phyloP scores from a whole-genome alignment of 2,888 invertebrate genomes.

The Junonia oenone region DNA sequence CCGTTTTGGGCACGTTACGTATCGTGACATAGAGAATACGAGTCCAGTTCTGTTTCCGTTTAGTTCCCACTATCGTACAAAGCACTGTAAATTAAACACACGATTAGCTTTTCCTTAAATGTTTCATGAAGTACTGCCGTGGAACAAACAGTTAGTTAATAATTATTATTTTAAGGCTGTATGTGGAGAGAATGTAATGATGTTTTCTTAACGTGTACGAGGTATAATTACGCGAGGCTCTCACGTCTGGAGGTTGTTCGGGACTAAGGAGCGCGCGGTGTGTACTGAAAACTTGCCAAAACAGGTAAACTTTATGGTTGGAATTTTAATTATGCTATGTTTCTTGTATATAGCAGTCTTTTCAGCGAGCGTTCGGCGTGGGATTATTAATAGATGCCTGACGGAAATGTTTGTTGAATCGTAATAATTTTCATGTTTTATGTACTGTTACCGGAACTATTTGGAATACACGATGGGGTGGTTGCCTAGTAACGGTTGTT shows the following conservation, averaged over 20 bases:
- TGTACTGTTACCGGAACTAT: too few relatives aligned
- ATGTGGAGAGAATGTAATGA: background rate
- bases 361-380: background rate
- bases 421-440: too few relatives aligned
- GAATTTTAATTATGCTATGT: background rate
- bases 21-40: too few relatives aligned
- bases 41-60: too few relatives aligned
- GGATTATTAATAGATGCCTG: background rate
- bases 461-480: too few relatives aligned
- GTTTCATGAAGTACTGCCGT: too few relatives aligned
- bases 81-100: too few relatives aligned
- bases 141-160: background rate
- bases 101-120: too few relatives aligned
- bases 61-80: too few relatives aligned
- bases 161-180: background rate
- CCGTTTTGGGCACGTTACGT: too few relatives aligned
- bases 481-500: too few relatives aligned
- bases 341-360: background rate
- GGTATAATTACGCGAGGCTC: background rate
- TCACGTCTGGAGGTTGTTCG: background rate
- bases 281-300: background rate
- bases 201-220: background rate
- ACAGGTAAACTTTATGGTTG: background rate
- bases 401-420: background rate
- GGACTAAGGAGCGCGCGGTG: background rate